phyloP scores from a whole-genome alignment of 2,113 vertebrate species.

The Sula dactylatra region DNA sequence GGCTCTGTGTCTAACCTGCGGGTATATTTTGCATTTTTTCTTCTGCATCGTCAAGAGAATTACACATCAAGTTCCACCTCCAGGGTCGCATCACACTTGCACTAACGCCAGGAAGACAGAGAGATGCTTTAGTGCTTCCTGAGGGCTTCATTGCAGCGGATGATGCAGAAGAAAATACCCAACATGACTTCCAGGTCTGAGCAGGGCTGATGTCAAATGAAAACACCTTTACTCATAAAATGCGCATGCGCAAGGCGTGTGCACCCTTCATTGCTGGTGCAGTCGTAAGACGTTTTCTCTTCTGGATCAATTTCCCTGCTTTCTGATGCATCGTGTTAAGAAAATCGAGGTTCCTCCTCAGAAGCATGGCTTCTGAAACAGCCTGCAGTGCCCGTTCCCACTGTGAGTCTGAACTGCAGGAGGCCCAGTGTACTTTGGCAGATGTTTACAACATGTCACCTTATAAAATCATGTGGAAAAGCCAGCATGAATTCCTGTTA shows the following conservation, averaged over 20 bases:
- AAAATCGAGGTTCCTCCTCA: not conserved
- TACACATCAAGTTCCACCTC: not conserved
- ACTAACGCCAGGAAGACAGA: not conserved
- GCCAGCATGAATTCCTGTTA: not conserved
- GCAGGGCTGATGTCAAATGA: not conserved
- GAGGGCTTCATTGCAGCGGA: not conserved
- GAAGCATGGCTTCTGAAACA: not conserved
- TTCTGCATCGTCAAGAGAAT: not conserved
- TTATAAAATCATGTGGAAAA: not conserved
- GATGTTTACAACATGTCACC: not conserved
- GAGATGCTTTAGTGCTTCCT: not conserved
- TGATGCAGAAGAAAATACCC: not conserved
- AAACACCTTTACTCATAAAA: not conserved
- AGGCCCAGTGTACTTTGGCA: not conserved
- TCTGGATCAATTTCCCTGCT: not conserved
- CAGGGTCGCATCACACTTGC: not conserved
- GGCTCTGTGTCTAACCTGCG: not conserved
- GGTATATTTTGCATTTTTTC: not conserved
- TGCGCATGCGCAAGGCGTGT: rapidly evolving
- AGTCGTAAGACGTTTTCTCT: not conserved
- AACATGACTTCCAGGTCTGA: not conserved
- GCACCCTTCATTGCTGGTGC: not conserved
- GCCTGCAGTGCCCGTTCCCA: not conserved
- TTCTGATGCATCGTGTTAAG: not conserved
- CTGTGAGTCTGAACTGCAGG: not conserved